Conservation (phyloP, 2,888 invertebrate species). For the Hydraecia micacea region DNA sequence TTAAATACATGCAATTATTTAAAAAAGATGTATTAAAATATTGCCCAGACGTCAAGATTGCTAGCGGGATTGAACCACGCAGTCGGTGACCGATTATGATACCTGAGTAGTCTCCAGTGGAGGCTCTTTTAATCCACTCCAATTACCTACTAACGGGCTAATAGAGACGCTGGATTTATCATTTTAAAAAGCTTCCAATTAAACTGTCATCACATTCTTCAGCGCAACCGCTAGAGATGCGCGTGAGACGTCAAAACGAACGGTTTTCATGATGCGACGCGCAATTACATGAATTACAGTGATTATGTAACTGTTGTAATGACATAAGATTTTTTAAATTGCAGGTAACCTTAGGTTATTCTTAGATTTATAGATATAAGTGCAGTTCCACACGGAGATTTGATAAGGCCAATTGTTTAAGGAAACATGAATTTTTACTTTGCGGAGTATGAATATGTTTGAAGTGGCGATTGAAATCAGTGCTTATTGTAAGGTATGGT, state of each 20-base stretch:
- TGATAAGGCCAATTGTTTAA: slow-evolving; percentile 27
- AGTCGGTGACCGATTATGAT: not conserved
- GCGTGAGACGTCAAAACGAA: slow-evolving; percentile 46
- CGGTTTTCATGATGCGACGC: slow-evolving; percentile 52
- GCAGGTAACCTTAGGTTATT: slow-evolving; percentile 54
- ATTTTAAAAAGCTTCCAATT: not conserved
- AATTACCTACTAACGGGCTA: not conserved
- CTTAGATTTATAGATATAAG: slow-evolving; percentile 45
- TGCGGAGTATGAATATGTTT: not conserved
- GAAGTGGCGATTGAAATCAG: slow-evolving; percentile 15
- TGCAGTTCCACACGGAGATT: slow-evolving; percentile 36
- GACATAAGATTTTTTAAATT: slow-evolving; percentile 58
- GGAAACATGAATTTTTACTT: slow-evolving; percentile 19
- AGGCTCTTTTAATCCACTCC: not conserved
- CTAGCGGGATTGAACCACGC: not conserved
- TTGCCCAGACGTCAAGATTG: too few relatives aligned
- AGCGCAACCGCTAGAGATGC: slow-evolving; percentile 31
- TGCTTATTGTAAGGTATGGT: not conserved
- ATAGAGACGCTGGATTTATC: not conserved
- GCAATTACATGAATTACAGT: slow-evolving; percentile 59
- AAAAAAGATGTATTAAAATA: not conserved
- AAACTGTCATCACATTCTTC: slow-evolving; percentile 15
- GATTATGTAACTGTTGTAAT: slow-evolving; percentile 53
- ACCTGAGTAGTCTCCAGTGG: not conserved
- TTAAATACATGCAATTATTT: not conserved